Evolutionary conservation across 2,113 vertebrate species (phyloP).

Genomic region (Peucedramus taeniatus): DNA sequence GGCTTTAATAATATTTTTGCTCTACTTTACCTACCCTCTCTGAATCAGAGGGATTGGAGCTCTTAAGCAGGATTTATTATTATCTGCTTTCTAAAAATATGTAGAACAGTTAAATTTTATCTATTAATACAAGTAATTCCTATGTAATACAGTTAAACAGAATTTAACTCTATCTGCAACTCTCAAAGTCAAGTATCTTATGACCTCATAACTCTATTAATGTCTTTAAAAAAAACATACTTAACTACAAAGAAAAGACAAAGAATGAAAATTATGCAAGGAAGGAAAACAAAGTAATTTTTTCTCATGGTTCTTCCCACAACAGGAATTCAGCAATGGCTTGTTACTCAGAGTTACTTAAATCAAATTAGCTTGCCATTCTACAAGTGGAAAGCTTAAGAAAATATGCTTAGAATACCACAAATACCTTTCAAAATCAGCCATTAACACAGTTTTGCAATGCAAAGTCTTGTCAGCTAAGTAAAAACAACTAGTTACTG

Average conservation of each 20-base stretch:
- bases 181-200: not conserved
- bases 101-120: not conserved
- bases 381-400: constrained; percentile 11
- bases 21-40: not conserved
- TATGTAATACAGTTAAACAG: not conserved
- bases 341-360: not conserved
- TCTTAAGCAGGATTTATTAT: not conserved
- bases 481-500: constrained; percentile 44
- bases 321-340: not conserved
- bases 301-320: not conserved
- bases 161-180: not conserved
- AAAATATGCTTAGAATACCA: not conserved
- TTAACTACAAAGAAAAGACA: not conserved
- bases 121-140: not conserved
- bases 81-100: not conserved
- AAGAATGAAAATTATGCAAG: not conserved
- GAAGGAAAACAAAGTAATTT: not conserved
- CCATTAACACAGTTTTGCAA: constrained; percentile 19
- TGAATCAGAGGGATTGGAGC: not conserved
- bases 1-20: not conserved
- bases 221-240: not conserved
- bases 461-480: not conserved
- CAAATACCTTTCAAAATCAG: not conserved
- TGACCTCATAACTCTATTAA: not conserved
- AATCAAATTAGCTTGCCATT: not conserved